These are phyloP conservation scores for Megalonaias nervosa DNA, from an alignment of 1,140 invertebrate species.

Conservation along the genomic window DNA sequence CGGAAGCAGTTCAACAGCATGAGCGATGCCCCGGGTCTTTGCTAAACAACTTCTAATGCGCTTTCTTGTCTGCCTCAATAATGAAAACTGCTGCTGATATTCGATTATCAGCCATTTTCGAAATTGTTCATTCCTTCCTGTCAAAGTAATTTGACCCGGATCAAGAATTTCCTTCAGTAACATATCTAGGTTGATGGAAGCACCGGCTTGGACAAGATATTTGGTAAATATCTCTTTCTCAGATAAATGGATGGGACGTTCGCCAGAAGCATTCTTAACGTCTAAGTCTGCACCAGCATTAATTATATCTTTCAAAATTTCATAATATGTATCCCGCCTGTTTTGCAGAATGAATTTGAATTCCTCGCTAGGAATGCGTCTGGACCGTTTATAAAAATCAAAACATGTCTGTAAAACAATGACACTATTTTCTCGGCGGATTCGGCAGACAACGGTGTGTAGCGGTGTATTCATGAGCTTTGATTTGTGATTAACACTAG, in stretches of 20 bases:
- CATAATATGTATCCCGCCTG: conserved; percentile 2
- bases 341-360: conserved; percentile 22
- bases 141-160: background rate
- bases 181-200: conserved; percentile 10
- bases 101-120: conserved; percentile 15
- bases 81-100: conserved; percentile 12
- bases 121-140: background rate
- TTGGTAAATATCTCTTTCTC: background rate
- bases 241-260: background rate
- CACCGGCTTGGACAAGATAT: conserved; percentile 21
- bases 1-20: conserved; percentile 23
- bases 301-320: conserved; percentile 27
- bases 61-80: conserved; percentile 29
- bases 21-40: conserved; percentile 17
- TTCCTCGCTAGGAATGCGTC: conserved; percentile 31
- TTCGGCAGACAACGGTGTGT: conserved; percentile 19
- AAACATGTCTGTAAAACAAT: conserved; percentile 25
- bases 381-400: conserved; percentile 34
- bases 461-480: conserved; percentile 30
- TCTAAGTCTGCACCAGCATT: conserved; percentile 34
- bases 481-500: conserved; percentile 25
- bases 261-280: background rate
- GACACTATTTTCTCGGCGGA: conserved; percentile 18
- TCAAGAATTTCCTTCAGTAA: conserved; percentile 1
- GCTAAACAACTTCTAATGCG: conserved; percentile 19